Base-by-base conservation (phyloP, 2,888 invertebrate genomes). In the Hoplodrina ambigua region DNA sequence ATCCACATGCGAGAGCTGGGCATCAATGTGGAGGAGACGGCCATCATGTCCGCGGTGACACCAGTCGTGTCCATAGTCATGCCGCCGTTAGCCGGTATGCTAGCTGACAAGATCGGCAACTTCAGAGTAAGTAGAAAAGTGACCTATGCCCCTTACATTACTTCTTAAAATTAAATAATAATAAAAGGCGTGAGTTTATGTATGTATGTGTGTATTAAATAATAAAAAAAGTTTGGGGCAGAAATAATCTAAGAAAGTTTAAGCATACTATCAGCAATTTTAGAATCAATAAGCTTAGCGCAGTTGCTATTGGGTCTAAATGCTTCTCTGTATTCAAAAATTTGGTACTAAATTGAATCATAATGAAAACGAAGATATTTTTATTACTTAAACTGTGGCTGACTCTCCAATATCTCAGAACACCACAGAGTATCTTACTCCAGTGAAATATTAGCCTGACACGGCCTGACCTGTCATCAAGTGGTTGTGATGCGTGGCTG, bases 1-100 rank as follows among this genome's bases (percentile, higher is more conserved):
- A 97, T 98, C 82, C 98, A 98, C 89, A 97, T 98, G 97, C 96
- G 97, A 69, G 97, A 97, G 89, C 92, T 98, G 84, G 98, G 98
- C 60, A 97, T 98, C 90, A 97, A 97, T 87, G 97, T 97, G 66
- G 97, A 97, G 92, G 98, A 98, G 93, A 97, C 98, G 6, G 98
- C 98, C 55, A 97, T 98, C 85, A 98, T 98, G 97, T 97, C 97
- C 0, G 97, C 98, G 1, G 97, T 98, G 46, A 97, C 97, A 60
- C 98, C 98, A 0, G 96, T 97, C 70, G 96, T 98, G 25, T 97
- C 97, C 75, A 97, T 98, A 82, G 95, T 98, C 74, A 97, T 98
- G 97, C 98, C 98, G 49, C 98, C 98, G 1, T 89, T 98, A 46
- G 97, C 98, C 5, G 98, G 98, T 71, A 96, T 98, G 94, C 91